Base-by-base conservation (phyloP, 2,888 invertebrate species). In the Mesodorylaimus sp. region DNA sequence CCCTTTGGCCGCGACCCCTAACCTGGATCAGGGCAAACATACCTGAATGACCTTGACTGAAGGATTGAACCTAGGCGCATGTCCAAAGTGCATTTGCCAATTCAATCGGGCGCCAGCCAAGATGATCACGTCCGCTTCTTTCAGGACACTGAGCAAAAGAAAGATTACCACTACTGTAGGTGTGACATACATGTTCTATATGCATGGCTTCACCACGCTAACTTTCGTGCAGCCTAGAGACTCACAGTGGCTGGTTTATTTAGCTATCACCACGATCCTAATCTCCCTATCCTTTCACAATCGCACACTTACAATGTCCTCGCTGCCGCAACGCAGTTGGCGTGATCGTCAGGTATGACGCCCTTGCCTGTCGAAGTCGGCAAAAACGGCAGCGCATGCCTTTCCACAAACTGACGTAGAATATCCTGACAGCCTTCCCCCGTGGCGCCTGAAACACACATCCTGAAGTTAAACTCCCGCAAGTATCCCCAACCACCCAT, bases 41-140 rank as follows among this genome's bases (percentile, higher is more conserved):
- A 79, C 84, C 75, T 87, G 91, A 59, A 93, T 83, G 55, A 93
- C 71, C 72, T 87, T 85, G 2, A 86, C 86, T 62, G 82, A 74
- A 1, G 77, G 74, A 21, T 78, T 76, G 68, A 80, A 93, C 38
- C 93, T 73, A 1, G 91, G 93, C 21, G 82, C 72, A 50, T 80
- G 78, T 1, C 93, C 93, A 72, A 93, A 95, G 71, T 95, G 93
- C 54, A 95, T 74, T 71, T 95, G 93, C 95, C 95, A 95, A 71
- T 95, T 95, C 21, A 93, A 74, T 37, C 93, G 73, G 0, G 91
- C 93, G 0, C 93, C 93, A 37, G 89, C 68, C 46, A 91, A 70
- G 2, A 95, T 61, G 2, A 95, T 74, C 0, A 87, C 83, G 68
- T 95, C 93, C 0, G 88, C 83, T 57, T 84, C 77, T 60, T 80